Base-by-base conservation (phyloP, 2,888 invertebrate genomes). In the Sympetrum striolatum region DNA sequence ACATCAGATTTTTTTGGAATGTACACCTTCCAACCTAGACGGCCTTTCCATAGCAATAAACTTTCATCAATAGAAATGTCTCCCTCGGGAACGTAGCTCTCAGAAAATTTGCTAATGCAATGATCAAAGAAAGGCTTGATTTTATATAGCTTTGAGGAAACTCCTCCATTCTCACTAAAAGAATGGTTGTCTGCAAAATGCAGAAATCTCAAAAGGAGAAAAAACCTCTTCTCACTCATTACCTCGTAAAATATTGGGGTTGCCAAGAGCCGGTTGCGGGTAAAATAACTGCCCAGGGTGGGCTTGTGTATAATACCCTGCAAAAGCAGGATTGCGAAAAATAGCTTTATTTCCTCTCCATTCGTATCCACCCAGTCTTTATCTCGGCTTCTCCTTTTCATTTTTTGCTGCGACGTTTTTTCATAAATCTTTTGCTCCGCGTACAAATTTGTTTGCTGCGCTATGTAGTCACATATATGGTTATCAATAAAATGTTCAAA, bases 21-120 rank as follows among this genome's bases (percentile, higher is more conserved):
- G 31, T 80, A 80, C 0, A 80, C 39, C 39, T 80, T 80, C 80
- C 80, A 80, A 37, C 39, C 80, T 39, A 80, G 80, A 80, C 18
- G 22, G 22, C 80, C 80, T 80, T 80, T 80, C 80, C 80, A 80
- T 22, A 80, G 80, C 80, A 80, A 80, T 80, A 37, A 35, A 80
- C 37, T 80, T 80, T 80, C 37, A 80, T 80, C 37, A 0, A 37
- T 37, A 80, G 39, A 80, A 37, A 80, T 80, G 18, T 35, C 14
- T 37, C 80, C 37, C 15, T 80, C 37, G 39, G 80, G 80, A 37
- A 80, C 39, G 18, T 37, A 80, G 14, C 37, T 37, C 39, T 37
- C 37, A 6, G 14, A 80, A 37, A 80, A 80, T 80, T 80, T 80
- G 15, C 80, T 80, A 14, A 80, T 80, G 35, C 35, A 80, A 37